Evolutionary conservation across 1,140 invertebrate species (phyloP).

Genomic region (Hyles euphorbiae): DNA sequence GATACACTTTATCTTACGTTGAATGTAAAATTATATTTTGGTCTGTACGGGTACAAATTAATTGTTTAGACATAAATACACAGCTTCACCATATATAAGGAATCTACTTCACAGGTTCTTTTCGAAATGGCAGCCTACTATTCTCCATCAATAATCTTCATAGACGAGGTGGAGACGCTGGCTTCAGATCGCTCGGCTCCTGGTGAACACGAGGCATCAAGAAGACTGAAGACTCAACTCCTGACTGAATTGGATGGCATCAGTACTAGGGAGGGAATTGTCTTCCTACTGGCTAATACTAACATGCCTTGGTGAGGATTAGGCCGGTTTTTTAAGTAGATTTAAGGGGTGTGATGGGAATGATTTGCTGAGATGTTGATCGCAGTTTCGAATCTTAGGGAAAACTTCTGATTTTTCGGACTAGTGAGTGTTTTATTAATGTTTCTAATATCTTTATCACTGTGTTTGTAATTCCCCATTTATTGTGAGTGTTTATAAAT

Average conservation of each 20-base stretch:
- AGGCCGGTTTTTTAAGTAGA: background rate
- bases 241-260: slow-evolving; percentile 94
- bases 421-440: too few species aligned
- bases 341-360: background rate
- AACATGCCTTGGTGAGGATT: slow-evolving; percentile 89
- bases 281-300: slow-evolving; percentile 92
- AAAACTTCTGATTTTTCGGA: too few species aligned
- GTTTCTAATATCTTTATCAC: too few species aligned
- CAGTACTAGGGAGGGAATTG: slow-evolving; percentile 73
- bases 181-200: slow-evolving; percentile 82
- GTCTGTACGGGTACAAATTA: too few species aligned
- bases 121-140: slow-evolving; percentile 93
- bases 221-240: slow-evolving; percentile 94
- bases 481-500: too few species aligned
- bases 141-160: slow-evolving; percentile 95
- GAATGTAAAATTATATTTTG: too few species aligned
- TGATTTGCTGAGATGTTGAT: background rate
- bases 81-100: too few species aligned
- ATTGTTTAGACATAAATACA: too few species aligned
- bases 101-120: slow-evolving; percentile 74
- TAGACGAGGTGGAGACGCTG: slow-evolving; percentile 96
- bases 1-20: too few species aligned
- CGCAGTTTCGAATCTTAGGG: too few species aligned
- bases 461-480: too few species aligned
- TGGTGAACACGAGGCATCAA: slow-evolving; percentile 92